A percentile compares a stretch with the other conserved stretches of the same genome.
Evolutionary conservation across 2,888 invertebrate species (phyloP).

Genomic region (Hoplodrina blanda): DNA sequence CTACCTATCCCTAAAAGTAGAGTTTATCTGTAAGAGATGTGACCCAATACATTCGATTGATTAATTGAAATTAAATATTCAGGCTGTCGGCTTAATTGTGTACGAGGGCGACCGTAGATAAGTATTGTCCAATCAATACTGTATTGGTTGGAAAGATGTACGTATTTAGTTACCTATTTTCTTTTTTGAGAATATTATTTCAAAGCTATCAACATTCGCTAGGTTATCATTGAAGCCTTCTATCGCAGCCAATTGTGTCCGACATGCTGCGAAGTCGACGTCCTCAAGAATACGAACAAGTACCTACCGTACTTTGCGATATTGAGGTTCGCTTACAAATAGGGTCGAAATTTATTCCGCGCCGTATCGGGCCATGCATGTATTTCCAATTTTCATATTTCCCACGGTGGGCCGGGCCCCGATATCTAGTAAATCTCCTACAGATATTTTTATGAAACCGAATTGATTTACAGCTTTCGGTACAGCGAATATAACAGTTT

Average conservation of each 20-base stretch:
- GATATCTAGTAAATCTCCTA: constrained; percentile 82
- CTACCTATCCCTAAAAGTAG: constrained; percentile 12
- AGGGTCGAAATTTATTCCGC: constrained; percentile 84
- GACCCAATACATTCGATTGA: constrained; percentile 31
- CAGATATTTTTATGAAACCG: constrained; percentile 84
- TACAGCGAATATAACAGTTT: constrained; percentile 64
- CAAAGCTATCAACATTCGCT: constrained; percentile 16
- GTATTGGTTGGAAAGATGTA: background rate
- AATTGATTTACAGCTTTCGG: constrained; percentile 79
- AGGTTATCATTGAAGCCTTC: constrained; percentile 46
- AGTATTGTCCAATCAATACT: constrained; percentile 5
- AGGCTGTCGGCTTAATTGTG: constrained; percentile 44
- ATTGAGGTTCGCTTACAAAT: constrained; percentile 81
- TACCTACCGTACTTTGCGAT: constrained; percentile 66
- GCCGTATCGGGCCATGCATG: constrained; percentile 76
- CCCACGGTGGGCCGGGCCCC: constrained; percentile 77
- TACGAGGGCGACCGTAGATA: constrained; percentile 9
- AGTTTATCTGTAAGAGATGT: constrained; percentile 27
- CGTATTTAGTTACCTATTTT: background rate
- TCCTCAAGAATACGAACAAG: constrained; percentile 64
- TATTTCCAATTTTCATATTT: constrained; percentile 90
- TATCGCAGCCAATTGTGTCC: constrained; percentile 67
- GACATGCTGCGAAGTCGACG: constrained; percentile 62
- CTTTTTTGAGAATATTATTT: constrained; percentile 7
- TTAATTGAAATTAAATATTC: constrained; percentile 58